A percentile compares a stretch with the other conserved stretches of the same genome.
phyloP scores from a whole-genome alignment of 2,888 invertebrate genomes.

The Cephalotes varians region DNA sequence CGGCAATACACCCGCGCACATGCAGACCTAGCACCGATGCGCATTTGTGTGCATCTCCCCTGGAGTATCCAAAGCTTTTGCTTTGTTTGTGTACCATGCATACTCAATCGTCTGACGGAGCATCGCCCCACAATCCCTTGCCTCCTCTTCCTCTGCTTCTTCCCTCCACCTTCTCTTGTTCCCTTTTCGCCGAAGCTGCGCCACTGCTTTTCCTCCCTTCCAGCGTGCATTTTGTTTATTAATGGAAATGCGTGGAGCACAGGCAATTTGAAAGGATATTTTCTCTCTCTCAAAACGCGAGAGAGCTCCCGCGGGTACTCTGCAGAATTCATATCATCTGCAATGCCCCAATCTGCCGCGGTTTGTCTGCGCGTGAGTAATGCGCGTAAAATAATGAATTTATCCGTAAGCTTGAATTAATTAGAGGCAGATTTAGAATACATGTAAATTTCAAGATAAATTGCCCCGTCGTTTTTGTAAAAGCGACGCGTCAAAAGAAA shows the following conservation, averaged over 20 bases:
- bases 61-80: conserved; percentile 41
- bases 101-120: conserved; percentile 55
- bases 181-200: conserved; percentile 27
- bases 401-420: conserved; percentile 43
- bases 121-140: not conserved
- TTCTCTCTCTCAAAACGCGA: conserved; percentile 46
- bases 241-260: conserved; percentile 55
- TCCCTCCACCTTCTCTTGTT: not conserved
- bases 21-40: not conserved
- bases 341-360: conserved; percentile 14
- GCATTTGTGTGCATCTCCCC: conserved; percentile 35
- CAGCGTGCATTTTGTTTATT: conserved; percentile 51
- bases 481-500: not conserved
- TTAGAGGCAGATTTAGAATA: not conserved
- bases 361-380: conserved; percentile 33
- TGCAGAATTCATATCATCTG: conserved; percentile 47
- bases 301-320: conserved; percentile 42
- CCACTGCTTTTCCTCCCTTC: conserved; percentile 35
- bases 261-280: conserved; percentile 52
- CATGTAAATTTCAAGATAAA: not conserved
- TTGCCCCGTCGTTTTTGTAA: not conserved
- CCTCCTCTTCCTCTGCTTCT: too few species aligned
- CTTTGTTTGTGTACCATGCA: conserved; percentile 55
- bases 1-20: conserved; percentile 32
- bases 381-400: conserved; percentile 45